These are phyloP conservation scores for Deroptyus accipitrinus DNA, from an alignment of 2,113 vertebrate species.

Conservation along the genomic window DNA sequence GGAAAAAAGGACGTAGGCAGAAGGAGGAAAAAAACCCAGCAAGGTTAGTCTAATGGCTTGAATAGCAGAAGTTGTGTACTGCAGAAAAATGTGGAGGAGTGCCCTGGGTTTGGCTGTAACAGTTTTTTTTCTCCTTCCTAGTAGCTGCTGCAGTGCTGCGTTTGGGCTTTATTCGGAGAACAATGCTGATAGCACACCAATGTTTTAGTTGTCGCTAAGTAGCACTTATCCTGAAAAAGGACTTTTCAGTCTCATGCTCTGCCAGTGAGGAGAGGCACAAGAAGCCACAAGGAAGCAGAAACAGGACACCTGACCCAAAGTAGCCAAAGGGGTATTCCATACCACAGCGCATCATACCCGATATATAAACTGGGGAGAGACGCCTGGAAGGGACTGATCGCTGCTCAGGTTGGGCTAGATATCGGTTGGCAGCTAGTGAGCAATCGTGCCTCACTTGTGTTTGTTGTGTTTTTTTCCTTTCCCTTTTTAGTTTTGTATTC, in stretches of 20 bases:
- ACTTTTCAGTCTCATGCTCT: neutral
- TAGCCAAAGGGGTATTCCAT: neutral
- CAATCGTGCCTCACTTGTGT: neutral
- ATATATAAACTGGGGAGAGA: neutral
- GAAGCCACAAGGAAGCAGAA: neutral
- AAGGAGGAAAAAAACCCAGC: rapidly evolving
- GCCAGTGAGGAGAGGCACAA: neutral
- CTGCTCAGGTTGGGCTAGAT: neutral
- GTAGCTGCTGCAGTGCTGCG: neutral
- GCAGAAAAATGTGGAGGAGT: neutral
- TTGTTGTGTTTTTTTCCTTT: neutral
- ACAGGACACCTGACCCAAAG: neutral
- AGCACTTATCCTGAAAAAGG: neutral
- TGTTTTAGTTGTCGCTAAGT: neutral
- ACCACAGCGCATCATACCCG: neutral
- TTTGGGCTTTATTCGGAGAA: neutral
- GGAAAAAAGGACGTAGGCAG: neutral
- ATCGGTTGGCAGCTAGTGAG: rapidly evolving
- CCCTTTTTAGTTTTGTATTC: neutral
- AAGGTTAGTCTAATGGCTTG: neutral
- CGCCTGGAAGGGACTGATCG: neutral
- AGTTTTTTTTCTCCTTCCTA: neutral
- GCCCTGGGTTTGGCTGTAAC: neutral
- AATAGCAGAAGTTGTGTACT: neutral
- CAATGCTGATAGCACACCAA: neutral